These are phyloP conservation scores for Prunella strophiata DNA, from an alignment of 2,797 vertebrate species.

Conservation along the genomic window DNA sequence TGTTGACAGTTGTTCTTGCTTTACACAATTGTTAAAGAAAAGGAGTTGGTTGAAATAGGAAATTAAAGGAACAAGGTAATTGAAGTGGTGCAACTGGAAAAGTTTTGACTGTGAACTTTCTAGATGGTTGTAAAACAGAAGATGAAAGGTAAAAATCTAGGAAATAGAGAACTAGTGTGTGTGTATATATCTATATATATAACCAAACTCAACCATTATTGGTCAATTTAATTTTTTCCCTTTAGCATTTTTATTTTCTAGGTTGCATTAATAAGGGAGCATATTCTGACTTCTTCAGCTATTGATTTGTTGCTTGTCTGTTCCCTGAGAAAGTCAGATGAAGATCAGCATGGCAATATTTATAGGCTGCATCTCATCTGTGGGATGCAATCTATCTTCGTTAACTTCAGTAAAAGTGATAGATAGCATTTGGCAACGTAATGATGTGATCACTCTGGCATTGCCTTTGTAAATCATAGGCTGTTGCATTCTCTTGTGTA, in stretches of 20 bases:
- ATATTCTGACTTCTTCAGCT: slow-evolving; percentile 65
- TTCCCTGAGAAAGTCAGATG: slow-evolving; percentile 78
- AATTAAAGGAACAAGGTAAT: not conserved
- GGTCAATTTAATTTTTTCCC: not conserved
- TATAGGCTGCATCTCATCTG: slow-evolving; percentile 79
- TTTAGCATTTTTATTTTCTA: not conserved
- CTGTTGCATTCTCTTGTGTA: slow-evolving; percentile 81
- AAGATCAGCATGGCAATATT: slow-evolving; percentile 81
- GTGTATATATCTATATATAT: accelerated
- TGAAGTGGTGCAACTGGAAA: not conserved
- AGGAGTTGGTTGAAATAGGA: not conserved
- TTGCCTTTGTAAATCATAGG: slow-evolving; percentile 82
- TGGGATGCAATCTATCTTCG: slow-evolving; percentile 81
- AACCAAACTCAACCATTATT: not conserved
- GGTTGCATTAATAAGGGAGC: slow-evolving; percentile 4
- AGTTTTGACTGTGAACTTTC: not conserved
- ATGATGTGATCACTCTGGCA: slow-evolving; percentile 83
- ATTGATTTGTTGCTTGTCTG: slow-evolving; percentile 76
- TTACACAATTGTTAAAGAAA: not conserved
- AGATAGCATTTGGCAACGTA: slow-evolving; percentile 82
- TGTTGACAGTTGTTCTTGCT: not conserved
- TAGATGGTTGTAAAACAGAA: not conserved
- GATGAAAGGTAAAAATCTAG: not conserved
- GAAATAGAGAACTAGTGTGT: not conserved
- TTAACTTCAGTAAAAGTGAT: slow-evolving; percentile 86